Evolutionary conservation across 2,113 vertebrate genomes (phyloP), one percentile per base, ranked within the genome.

Genomic region (Andinoacara biseriatus): DNA sequence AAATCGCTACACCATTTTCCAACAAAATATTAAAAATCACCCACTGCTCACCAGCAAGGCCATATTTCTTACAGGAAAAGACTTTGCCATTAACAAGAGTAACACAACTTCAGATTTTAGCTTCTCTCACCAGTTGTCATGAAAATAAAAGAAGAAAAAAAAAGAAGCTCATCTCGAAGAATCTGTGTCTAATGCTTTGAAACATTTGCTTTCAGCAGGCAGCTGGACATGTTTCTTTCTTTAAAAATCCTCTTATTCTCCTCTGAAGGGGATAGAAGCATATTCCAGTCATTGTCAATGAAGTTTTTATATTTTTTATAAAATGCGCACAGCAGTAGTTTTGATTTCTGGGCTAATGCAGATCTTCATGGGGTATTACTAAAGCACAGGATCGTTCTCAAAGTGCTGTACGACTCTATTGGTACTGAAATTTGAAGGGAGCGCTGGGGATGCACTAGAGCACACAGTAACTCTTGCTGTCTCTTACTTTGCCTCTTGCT

Each of bases 331-430:
- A 87, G 80, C 78, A 74, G 59, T 82, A 61, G 57, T 85, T 93
- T 90, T 81, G 81, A 88, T 90, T 86, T 90, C 76, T 76, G 40
- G 75, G 87, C 88, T 75, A 46, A 52, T 76, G 81, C 86, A 29
- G 59, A 78, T 62, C 87, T 80, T 90, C 78, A 62, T 38, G 81
- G 84, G 74, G 85, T 33, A 81, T 82, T 60, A 78, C 82, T 10
- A 59, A 65, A 10, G 54, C 9, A 26, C 85, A 18, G 69, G 72
- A 33, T 72, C 46, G 78, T 76, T 87, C 86, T 87, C 77, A 91
- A 81, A 90, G 65, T 26, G 10, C 75, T 8, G 40, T 84, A 43
- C 77, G 85, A 85, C 84, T 90, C 74, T 75, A 46, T 86, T 85
- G 81, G 83, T 40, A 61, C 74, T 31, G 63, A 84, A 57, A 74